phyloP scores from a whole-genome alignment of 2,113 vertebrate species.

The Myrmecophaga tridactyla region DNA sequence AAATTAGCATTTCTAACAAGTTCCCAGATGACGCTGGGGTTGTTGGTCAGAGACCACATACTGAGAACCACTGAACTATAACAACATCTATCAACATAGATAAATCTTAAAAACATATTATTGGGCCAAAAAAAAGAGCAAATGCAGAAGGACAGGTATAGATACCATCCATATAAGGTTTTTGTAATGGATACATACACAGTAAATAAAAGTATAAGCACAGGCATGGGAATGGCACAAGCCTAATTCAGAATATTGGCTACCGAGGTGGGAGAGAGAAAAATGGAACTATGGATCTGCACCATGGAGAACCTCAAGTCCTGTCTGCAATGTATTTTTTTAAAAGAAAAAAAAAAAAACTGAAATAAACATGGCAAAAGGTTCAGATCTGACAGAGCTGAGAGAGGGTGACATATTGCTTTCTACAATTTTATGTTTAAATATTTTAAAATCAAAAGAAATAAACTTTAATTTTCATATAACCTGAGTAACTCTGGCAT shows the following conservation, averaged over 20 bases:
- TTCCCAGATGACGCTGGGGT: background rate
- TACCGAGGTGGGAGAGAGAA: background rate
- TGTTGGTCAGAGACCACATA: background rate
- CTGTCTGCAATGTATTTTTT: background rate
- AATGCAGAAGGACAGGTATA: background rate
- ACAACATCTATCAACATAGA: background rate
- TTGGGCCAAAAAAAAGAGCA: background rate
- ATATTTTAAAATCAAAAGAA: background rate
- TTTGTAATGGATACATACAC: background rate
- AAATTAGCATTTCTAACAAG: background rate
- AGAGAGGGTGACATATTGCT: background rate
- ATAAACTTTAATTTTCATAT: background rate
- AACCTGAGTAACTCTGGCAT: background rate
- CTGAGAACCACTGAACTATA: background rate
- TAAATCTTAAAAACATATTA: background rate
- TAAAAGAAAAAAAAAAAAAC: conserved; percentile 1
- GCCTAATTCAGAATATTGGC: background rate
- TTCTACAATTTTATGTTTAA: background rate
- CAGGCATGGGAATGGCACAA: background rate
- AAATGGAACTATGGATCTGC: background rate
- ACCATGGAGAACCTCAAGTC: background rate
- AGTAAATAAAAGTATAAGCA: conserved; percentile 13
- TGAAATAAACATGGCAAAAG: background rate
- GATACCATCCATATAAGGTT: background rate
- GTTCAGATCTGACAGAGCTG: background rate